Base-by-base conservation (phyloP, 2,888 invertebrate genomes). In the Caenorhabditis zanzibari region DNA sequence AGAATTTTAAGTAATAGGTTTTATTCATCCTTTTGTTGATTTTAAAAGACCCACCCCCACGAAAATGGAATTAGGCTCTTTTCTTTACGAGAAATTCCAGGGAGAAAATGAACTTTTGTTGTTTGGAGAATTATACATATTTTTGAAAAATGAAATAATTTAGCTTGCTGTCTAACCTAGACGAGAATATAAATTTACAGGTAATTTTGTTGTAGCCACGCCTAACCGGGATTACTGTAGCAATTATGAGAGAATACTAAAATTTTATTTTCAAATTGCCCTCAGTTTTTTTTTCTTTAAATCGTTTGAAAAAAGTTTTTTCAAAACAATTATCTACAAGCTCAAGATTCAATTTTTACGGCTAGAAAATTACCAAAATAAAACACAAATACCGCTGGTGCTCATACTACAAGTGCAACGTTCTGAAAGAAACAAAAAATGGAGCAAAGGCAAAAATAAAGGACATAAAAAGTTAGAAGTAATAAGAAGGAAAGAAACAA, bases 401-500 rank as follows among this genome's bases (percentile, higher is more conserved):
- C 7, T 38, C 38, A 38, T 38, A 58, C 19, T 9, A 16, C 19
- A n/a, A 19, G 19, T 41, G 28, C 44, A 63, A 22, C 44, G 44
- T 63, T 63, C 63, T 26, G 14, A 63, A 63, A 26, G 24, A 41
- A 61, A 35, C 12, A 19, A 44, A 24, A 44, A 63, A 44, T 12
- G 24, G 26, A 63, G 28, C 6, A 38, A n/a, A 14, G 41, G 44
- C 47, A 44, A 44, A 44, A 61, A 63, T 44, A 41, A 61, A 61
- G 41, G 63, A 26, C 63, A 44, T 63, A 63, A 63, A 63, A 63
- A 47, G 63, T 63, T 28, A 63, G 63, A 28, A 63, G 28, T 63
- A 63, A 63, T 63, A 44, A 63, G 32, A 58, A 32, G 63, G 44
- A 63, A 24, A 63, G 28, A 44, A 63, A 28, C 44, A 26, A 54